Percentiles rank a stretch among this genome's conserved stretches.
Evolutionary conservation across 37 sponge, comb jelly and placozoan species (phyloP).

Genomic region (Mnemiopsis leidyi): DNA sequence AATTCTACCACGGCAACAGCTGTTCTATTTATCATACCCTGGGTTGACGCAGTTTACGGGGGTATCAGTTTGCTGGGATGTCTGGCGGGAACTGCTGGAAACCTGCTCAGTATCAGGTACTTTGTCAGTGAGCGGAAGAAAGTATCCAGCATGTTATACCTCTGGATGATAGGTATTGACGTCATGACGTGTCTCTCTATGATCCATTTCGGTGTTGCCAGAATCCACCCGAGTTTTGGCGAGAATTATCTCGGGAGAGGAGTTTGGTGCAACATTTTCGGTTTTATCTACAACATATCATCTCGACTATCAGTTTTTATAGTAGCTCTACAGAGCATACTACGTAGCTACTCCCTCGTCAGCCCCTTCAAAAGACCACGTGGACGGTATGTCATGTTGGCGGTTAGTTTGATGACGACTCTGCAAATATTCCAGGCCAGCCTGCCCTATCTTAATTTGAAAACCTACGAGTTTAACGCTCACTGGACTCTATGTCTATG

Average conservation of each 20-base stretch:
- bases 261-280: constrained; percentile 11
- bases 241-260: not conserved
- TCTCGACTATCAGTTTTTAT: constrained; percentile 2
- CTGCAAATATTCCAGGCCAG: constrained; percentile 20
- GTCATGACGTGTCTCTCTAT: not conserved
- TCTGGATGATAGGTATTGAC: constrained; percentile 29
- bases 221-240: not conserved
- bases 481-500: constrained; percentile 35
- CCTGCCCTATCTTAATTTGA: constrained; percentile 17
- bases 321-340: constrained; percentile 50
- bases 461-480: constrained; percentile 2
- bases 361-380: not conserved
- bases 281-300: constrained; percentile 56
- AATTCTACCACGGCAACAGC: not conserved
- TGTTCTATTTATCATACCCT: not conserved
- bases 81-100: not conserved
- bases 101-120: not conserved
- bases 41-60: not conserved
- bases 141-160: constrained; percentile 18
- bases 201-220: constrained; percentile 9
- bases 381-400: not conserved
- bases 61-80: not conserved
- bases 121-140: constrained; percentile 23
- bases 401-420: not conserved
- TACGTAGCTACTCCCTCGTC: constrained; percentile 42